phyloP scores from a whole-genome alignment of 1,140 invertebrate genomes.

The Calosoma granatense region DNA sequence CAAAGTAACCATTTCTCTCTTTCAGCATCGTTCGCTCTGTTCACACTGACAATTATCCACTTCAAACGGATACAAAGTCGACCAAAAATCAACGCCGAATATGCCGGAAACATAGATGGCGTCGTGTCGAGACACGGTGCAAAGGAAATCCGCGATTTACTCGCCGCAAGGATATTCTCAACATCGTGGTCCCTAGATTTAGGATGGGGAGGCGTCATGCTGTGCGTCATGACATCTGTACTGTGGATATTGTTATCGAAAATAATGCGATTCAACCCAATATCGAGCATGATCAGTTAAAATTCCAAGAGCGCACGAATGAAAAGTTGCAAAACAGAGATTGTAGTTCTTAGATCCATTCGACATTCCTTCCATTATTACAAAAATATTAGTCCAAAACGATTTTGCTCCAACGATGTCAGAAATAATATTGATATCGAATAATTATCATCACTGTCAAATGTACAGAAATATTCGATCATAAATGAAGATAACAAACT shows the following conservation, averaged over 20 bases:
- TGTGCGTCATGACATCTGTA: slow-evolving; percentile 65
- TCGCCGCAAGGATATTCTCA: slow-evolving; percentile 59
- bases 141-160: slow-evolving; percentile 34
- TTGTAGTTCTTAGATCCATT: neutral
- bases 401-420: no score
- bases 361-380: neutral
- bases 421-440: no score
- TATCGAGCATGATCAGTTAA: slow-evolving; percentile 51
- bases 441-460: no score
- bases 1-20: no score
- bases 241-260: slow-evolving; percentile 81
- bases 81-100: slow-evolving; percentile 35
- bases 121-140: slow-evolving; percentile 43
- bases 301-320: neutral
- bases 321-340: neutral
- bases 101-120: slow-evolving; percentile 56
- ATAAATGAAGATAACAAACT: no score
- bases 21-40: slow-evolving; percentile 76
- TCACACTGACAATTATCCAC: slow-evolving; percentile 82
- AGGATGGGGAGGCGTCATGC: slow-evolving; percentile 69
- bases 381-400: no score
- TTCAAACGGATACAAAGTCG: slow-evolving; percentile 69
- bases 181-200: slow-evolving; percentile 74
- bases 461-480: no score
- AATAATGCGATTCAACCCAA: slow-evolving; percentile 80